Evolutionary conservation across 2,797 vertebrate species (phyloP), one percentile per base, ranked within the genome.

Genomic region (Kryptopterus vitreolus): DNA sequence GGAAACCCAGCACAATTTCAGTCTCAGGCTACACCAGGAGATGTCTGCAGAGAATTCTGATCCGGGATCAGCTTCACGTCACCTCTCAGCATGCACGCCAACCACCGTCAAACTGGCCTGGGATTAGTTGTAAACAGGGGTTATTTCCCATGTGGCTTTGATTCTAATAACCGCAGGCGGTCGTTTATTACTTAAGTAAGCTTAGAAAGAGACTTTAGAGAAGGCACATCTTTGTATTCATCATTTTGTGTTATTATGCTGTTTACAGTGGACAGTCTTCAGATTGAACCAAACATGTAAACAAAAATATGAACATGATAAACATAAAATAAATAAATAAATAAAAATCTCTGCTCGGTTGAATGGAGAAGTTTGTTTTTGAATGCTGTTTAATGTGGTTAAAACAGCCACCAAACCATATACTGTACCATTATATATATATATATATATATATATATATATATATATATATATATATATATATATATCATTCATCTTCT

Each of bases 1-100:
- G 62, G 72, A 80, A 79, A 48, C 26, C 22, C 10, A 61, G 33
- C 70, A 77, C 73, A 79, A 79, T 58, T 76, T 76, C 33, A 71
- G 57, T 57, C 55, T 61, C 57, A 78, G 72, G 69, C 78, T 72
- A 52, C 22, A 43, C 1, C 24, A 71, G 52, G 31, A 83, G 59
- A 71, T 65, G 9, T 79, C 69, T 78, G 52, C 66, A 66, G 57
- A 78, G 31, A 71, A 7, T 59, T 59, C 79, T 81, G 53, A 76
- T 61, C 72, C 52, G 15, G 31, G 31, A 76, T 68, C 48, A 80
- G 78, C 50, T 8, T 24, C 53, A 58, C 29, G 4, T 6, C 11
- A 2, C 16, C 20, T 24, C n/a, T 68, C 7, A 8, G 12, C 22
- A 5, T 22, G 16, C 35, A 35, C 2, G 12, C 2, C 24, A 68